Percentiles rank a stretch among this genome's conserved stretches.
Conservation (phyloP, 2,888 invertebrate species). For the Xylota sylvarum region DNA sequence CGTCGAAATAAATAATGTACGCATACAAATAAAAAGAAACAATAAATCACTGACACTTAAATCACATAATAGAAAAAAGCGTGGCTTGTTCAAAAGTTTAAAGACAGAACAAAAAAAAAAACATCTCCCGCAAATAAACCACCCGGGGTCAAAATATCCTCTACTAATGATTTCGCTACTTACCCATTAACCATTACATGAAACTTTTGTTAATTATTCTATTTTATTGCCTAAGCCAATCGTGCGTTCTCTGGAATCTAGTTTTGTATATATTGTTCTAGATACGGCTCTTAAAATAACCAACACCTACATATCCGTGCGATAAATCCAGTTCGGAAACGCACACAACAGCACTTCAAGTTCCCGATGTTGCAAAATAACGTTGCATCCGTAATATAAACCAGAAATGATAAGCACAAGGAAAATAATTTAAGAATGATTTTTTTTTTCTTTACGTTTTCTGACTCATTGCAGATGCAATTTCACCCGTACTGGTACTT, state of each 20-base stretch:
- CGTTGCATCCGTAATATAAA: slow-evolving; percentile 36
- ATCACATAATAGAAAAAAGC: not conserved
- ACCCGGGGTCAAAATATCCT: slow-evolving; percentile 29
- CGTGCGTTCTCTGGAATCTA: slow-evolving; percentile 17
- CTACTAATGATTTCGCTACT: slow-evolving; percentile 21
- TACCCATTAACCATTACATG: slow-evolving; percentile 10
- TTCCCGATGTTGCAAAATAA: slow-evolving; percentile 17
- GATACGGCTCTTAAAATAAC: slow-evolving; percentile 23
- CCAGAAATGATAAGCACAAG: slow-evolving; percentile 39
- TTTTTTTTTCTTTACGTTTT: not conserved
- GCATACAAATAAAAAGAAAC: slow-evolving; percentile 10
- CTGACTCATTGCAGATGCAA: slow-evolving; percentile 17
- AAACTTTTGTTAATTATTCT: slow-evolving; percentile 22
- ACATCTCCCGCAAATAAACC: not conserved
- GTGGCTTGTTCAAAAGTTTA: not conserved
- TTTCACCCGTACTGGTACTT: not conserved
- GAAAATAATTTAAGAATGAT: slow-evolving; percentile 15
- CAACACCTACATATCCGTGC: slow-evolving; percentile 24
- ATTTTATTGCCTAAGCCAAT: slow-evolving; percentile 6
- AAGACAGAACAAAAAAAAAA: not conserved
- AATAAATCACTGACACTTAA: slow-evolving; percentile 9
- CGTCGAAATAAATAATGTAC: not conserved
- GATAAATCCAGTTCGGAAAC: slow-evolving; percentile 36
- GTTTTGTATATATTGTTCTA: slow-evolving; percentile 12
- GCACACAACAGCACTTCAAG: slow-evolving; percentile 5